Percentiles rank a stretch among this genome's conserved stretches.
Conservation (phyloP, 2,113 vertebrate species). For the Hemibagrus wyckioides region DNA sequence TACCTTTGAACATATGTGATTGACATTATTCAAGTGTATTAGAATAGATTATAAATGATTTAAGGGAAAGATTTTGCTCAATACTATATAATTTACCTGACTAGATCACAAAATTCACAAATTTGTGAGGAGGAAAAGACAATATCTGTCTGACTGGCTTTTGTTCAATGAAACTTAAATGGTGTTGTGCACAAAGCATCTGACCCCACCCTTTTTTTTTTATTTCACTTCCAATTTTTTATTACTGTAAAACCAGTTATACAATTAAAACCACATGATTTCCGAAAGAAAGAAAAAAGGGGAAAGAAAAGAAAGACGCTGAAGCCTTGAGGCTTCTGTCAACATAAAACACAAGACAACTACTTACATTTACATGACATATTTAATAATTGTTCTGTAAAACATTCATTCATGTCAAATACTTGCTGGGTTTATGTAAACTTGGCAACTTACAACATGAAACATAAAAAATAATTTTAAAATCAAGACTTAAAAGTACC, state of each 20-base stretch:
- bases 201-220: neutral
- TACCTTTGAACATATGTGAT: neutral
- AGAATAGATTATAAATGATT: neutral
- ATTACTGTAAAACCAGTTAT: conserved; percentile 32
- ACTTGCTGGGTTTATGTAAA: conserved; percentile 42
- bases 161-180: neutral
- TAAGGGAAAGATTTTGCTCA: neutral
- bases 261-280: conserved; percentile 17
- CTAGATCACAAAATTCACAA: neutral
- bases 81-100: neutral
- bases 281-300: neutral
- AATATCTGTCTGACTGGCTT: no score
- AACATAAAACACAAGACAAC: conserved; percentile 17
- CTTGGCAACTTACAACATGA: conserved; percentile 10
- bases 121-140: neutral
- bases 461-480: neutral
- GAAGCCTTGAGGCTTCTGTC: neutral
- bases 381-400: conserved; percentile 25
- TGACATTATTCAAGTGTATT: neutral
- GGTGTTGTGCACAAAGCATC: neutral
- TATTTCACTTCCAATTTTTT: conserved; percentile 18
- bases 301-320: neutral
- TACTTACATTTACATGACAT: conserved; percentile 12
- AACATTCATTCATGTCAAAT: conserved; percentile 35
- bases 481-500: conserved; percentile 29